Evolutionary conservation across 2,113 vertebrate genomes (phyloP).

Genomic region (Geococcyx californianus): DNA sequence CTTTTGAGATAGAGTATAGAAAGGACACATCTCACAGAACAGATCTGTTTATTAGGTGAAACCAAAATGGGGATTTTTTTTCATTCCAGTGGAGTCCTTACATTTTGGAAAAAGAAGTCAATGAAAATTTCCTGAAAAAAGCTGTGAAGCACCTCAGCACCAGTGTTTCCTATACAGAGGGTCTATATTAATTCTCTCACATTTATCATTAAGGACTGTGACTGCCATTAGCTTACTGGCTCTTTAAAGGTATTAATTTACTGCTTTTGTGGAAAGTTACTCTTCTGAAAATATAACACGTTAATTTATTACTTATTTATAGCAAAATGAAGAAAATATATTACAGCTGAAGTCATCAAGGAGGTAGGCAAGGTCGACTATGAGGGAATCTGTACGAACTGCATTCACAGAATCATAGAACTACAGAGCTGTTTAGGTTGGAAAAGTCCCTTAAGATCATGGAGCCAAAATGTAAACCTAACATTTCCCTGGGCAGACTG

Average conservation of each 20-base stretch:
- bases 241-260: not conserved
- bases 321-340: not conserved
- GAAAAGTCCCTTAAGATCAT: no score
- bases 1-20: not conserved
- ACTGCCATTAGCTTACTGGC: not conserved
- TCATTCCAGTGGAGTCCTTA: not conserved
- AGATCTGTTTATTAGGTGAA: not conserved
- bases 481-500: no score
- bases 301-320: not conserved
- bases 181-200: not conserved
- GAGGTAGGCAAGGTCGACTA: not conserved
- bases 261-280: not conserved
- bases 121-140: not conserved
- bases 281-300: not conserved
- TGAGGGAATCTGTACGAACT: not conserved
- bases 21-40: not conserved
- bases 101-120: not conserved
- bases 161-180: not conserved
- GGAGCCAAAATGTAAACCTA: no score
- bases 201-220: slow-evolving; percentile 13
- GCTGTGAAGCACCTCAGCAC: not conserved
- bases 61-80: not conserved
- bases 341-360: not conserved
- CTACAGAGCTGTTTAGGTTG: no score
- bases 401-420: no score